A percentile compares a stretch with the other conserved stretches of the same genome.
Conservation (phyloP, 2,888 invertebrate genomes). For the Metellina segmentata region DNA sequence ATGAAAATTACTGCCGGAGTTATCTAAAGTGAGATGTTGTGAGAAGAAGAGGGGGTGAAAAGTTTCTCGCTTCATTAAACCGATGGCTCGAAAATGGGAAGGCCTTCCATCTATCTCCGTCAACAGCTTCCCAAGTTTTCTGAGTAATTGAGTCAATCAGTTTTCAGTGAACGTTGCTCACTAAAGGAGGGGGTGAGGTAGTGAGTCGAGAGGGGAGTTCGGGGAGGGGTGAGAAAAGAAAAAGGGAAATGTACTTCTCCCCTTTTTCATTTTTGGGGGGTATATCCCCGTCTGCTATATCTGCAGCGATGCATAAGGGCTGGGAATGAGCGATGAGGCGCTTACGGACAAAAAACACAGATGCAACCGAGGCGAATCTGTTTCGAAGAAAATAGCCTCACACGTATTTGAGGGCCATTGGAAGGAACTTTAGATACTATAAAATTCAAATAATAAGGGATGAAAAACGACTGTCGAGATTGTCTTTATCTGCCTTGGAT, state of each 20-base stretch:
- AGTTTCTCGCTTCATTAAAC: conserved; percentile 75
- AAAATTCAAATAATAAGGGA: not conserved
- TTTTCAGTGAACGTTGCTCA: conserved; percentile 74
- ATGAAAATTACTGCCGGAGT: conserved; percentile 69
- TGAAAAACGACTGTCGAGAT: too few species aligned
- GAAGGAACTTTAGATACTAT: conserved; percentile 20
- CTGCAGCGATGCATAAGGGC: conserved; percentile 43
- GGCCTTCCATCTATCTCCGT: conserved; percentile 70
- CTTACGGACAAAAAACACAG: conserved; percentile 50
- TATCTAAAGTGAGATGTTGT: conserved; percentile 75
- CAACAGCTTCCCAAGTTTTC: conserved; percentile 76
- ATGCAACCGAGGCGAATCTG: conserved; percentile 15
- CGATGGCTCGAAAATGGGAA: conserved; percentile 72
- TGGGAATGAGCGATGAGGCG: conserved; percentile 62
- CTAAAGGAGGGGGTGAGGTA: conserved; percentile 42
- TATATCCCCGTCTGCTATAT: conserved; percentile 7
- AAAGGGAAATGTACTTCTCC: conserved; percentile 38
- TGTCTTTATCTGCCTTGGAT: too few species aligned
- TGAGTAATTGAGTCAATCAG: conserved; percentile 77
- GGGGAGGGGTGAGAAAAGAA: conserved; percentile 18
- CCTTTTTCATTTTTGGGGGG: conserved; percentile 21
- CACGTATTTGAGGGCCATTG: conserved; percentile 36
- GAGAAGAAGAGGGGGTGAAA: conserved; percentile 47
- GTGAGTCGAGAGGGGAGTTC: conserved; percentile 9
- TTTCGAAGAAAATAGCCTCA: conserved; percentile 23